phyloP scores from a whole-genome alignment of 2,888 invertebrate species.

The Tolmerus cingulatus region DNA sequence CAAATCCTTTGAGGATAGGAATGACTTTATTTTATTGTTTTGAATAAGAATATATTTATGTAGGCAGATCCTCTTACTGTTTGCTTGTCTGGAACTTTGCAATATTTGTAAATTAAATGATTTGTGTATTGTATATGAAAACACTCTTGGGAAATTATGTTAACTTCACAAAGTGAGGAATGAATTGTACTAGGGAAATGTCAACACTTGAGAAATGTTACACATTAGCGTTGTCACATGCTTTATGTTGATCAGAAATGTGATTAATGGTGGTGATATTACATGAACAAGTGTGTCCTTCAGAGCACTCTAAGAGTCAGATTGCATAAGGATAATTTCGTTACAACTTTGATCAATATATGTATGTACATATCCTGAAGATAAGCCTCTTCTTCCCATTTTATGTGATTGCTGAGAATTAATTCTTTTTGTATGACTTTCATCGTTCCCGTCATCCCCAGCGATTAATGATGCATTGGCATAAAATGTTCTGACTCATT shows the following conservation, averaged over 20 bases:
- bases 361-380: neutral
- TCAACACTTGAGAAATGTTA: neutral
- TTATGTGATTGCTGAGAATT: neutral
- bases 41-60: neutral
- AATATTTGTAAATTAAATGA: neutral
- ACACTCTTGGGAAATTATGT: neutral
- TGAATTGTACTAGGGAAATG: neutral
- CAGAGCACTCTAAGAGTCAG: neutral
- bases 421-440: neutral
- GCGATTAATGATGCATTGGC: neutral
- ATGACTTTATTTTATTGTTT: neutral
- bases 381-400: neutral
- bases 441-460: neutral
- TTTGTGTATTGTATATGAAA: neutral
- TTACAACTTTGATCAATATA: neutral
- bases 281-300: neutral
- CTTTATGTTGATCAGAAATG: neutral
- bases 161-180: neutral
- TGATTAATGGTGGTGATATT: neutral
- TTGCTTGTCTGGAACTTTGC: neutral
- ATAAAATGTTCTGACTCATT: neutral
- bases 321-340: neutral
- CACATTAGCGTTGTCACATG: neutral
- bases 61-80: neutral
- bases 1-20: neutral